Evolutionary conservation across 2,113 vertebrate genomes (phyloP).

Genomic region (Gobius niger): DNA sequence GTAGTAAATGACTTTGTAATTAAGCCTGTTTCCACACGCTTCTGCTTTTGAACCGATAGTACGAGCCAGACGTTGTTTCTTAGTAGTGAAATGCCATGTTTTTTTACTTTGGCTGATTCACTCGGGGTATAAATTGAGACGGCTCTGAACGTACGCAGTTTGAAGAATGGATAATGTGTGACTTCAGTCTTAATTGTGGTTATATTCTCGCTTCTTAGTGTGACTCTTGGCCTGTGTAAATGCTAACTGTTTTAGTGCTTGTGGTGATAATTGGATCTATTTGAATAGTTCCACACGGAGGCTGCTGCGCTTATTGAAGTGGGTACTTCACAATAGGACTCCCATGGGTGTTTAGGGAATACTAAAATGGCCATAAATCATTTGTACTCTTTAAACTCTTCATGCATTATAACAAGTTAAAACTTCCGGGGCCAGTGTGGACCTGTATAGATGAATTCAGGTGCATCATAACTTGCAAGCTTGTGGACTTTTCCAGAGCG

Average conservation of each 20-base stretch:
- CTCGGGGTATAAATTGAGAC: background rate
- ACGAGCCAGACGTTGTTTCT: no score
- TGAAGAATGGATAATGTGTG: background rate
- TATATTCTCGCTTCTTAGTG: background rate
- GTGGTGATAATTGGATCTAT: slow-evolving; percentile 3
- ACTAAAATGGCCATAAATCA: background rate
- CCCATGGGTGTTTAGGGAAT: background rate
- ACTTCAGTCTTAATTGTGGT: background rate
- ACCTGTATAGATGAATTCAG: background rate
- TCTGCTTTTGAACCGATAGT: no score
- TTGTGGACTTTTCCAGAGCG: no score
- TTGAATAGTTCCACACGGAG: background rate
- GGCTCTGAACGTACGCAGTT: background rate
- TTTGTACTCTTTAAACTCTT: background rate
- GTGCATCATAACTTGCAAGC: background rate
- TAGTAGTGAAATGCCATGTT: no score
- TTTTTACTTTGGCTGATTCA: no score
- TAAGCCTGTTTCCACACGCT: no score
- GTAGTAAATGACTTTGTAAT: no score
- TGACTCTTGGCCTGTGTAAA: background rate
- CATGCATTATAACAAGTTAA: background rate
- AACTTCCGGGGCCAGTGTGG: background rate
- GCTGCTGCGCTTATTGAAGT: background rate
- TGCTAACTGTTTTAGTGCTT: background rate
- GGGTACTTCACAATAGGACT: background rate